Evolutionary conservation across 2,888 invertebrate species (phyloP).

Genomic region (Platycheirus rosarum): DNA sequence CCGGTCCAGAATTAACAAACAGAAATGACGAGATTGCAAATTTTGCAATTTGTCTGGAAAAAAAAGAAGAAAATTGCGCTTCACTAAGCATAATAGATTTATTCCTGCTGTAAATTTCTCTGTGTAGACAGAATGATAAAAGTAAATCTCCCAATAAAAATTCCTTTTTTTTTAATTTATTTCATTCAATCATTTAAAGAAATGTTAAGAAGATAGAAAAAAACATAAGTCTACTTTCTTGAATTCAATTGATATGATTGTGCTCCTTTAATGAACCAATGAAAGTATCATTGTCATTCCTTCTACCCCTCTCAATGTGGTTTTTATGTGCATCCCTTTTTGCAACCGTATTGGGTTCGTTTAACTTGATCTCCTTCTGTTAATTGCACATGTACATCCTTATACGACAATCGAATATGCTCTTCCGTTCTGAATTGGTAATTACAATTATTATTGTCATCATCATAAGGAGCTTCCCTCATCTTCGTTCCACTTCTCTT

Average conservation of each 20-base stretch:
- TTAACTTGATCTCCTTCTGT: conserved; percentile 51
- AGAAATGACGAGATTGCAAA: conserved; percentile 23
- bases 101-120: conserved; percentile 9
- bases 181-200: too few species aligned
- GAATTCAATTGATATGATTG: conserved; percentile 18
- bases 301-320: neutral
- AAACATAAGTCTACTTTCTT: conserved; percentile 18
- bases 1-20: conserved; percentile 10
- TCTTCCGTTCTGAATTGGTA: conserved; percentile 59
- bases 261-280: conserved; percentile 29
- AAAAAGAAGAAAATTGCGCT: conserved; percentile 6
- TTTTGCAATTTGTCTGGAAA: conserved; percentile 35
- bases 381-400: conserved; percentile 39
- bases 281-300: conserved; percentile 12
- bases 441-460: conserved; percentile 67
- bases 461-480: conserved; percentile 14
- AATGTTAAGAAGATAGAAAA: too few species aligned
- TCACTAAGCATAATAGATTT: neutral
- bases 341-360: conserved; percentile 29
- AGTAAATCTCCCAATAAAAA: too few species aligned
- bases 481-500: neutral
- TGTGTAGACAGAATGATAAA: too few species aligned
- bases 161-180: too few species aligned
- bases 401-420: conserved; percentile 21
- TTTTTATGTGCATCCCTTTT: conserved; percentile 22